phyloP scores from a whole-genome alignment of 2,888 invertebrate genomes.

The Drosophila paranaensis region DNA sequence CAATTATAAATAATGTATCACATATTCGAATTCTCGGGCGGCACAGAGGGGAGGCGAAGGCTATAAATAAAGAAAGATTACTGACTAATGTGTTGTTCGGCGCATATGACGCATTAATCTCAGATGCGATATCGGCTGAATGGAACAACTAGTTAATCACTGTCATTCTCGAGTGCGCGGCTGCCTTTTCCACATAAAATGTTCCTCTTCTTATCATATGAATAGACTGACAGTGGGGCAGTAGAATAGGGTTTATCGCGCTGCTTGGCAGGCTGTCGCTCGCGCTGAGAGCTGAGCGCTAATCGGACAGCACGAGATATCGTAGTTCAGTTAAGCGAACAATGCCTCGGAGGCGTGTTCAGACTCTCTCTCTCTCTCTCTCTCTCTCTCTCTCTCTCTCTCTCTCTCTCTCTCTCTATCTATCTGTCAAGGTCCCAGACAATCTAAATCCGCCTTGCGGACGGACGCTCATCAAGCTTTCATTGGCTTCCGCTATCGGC shows the following conservation, averaged over 20 bases:
- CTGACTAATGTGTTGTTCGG: slow-evolving; percentile 49
- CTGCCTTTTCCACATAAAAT: slow-evolving; percentile 20
- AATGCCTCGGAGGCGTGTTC: background rate
- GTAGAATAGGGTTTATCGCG: slow-evolving; percentile 11
- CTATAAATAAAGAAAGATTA: slow-evolving; percentile 36
- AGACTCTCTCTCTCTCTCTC: background rate
- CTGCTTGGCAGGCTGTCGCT: slow-evolving; percentile 9
- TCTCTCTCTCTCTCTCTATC: background rate
- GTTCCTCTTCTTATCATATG: slow-evolving; percentile 11
- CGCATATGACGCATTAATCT: slow-evolving; percentile 13
- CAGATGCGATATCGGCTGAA: slow-evolving; percentile 19
- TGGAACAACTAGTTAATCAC: slow-evolving; percentile 54
- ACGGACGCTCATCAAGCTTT: slow-evolving; percentile 49
- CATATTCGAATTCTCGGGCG: too few relatives aligned
- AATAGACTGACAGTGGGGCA: slow-evolving; percentile 2
- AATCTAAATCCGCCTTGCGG: slow-evolving; percentile 8
- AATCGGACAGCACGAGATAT: slow-evolving; percentile 8
- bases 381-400: background rate
- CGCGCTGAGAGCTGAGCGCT: background rate
- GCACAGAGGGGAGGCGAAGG: background rate
- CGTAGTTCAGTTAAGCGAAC: background rate
- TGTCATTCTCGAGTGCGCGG: slow-evolving; percentile 45
- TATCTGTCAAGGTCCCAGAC: background rate
- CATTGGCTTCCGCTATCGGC: slow-evolving; percentile 53
- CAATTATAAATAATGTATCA: background rate